Conservation (phyloP, 2,113 vertebrate species). For the Maccullochella peelii region DNA sequence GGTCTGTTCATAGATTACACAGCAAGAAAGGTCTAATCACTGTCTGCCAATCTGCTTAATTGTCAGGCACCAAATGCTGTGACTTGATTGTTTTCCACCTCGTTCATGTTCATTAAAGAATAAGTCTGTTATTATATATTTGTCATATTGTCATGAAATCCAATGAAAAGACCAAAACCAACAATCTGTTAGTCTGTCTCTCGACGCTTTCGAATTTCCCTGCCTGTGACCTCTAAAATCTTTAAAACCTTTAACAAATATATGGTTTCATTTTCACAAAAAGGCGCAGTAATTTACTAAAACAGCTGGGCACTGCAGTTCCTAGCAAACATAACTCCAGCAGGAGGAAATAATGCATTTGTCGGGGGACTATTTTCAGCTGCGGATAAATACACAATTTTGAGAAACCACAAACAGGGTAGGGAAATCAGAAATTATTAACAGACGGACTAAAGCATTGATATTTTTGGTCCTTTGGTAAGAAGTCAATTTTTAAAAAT, state of each 20-base stretch:
- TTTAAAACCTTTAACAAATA: not conserved
- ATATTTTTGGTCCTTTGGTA: not conserved
- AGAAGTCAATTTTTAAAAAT: too few species aligned
- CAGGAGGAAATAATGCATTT: not conserved
- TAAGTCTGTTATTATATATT: not conserved
- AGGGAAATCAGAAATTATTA: not conserved
- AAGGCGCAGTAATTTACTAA: not conserved
- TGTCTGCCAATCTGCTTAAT: conserved; percentile 6
- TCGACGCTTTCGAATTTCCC: not conserved
- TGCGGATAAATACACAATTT: not conserved
- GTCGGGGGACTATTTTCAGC: not conserved
- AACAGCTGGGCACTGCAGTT: not conserved
- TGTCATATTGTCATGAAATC: not conserved
- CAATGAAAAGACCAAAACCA: not conserved
- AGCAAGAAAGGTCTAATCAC: not conserved
- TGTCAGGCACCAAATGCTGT: not conserved
- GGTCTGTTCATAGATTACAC: conserved; percentile 33
- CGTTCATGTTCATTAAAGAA: not conserved
- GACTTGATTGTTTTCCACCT: not conserved
- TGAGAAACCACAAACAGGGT: too few species aligned
- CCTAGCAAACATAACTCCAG: not conserved
- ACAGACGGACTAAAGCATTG: not conserved
- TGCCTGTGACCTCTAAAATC: not conserved
- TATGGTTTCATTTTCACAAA: not conserved
- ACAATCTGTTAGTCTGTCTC: too few species aligned